Evolutionary conservation across 2,888 invertebrate species (phyloP).

Genomic region (Lasioglossum villosulum): DNA sequence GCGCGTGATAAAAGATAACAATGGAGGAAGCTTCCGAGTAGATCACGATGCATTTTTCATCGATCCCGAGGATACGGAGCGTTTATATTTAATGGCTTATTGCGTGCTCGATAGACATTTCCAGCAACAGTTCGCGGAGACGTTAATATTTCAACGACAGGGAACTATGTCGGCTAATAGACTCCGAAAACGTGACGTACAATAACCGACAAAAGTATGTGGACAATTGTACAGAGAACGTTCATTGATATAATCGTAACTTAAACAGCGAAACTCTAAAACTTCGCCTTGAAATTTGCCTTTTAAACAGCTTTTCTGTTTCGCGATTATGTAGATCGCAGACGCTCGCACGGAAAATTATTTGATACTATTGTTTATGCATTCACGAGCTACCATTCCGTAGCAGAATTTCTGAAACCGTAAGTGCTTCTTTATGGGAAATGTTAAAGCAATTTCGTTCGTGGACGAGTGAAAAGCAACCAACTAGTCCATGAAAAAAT

Average conservation of each 20-base stretch:
- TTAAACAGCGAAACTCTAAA: not conserved
- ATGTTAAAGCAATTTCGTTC: not conserved
- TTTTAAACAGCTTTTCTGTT: not conserved
- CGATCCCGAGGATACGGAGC: conserved; percentile 19
- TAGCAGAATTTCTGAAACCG: not conserved
- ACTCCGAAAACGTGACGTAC: conserved; percentile 1
- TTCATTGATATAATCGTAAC: not conserved
- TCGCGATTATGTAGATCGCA: not conserved
- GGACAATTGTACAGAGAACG: not conserved
- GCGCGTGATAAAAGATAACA: not conserved
- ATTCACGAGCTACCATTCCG: not conserved
- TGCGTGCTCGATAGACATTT: conserved; percentile 40
- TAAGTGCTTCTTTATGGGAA: not conserved
- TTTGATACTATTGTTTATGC: not conserved
- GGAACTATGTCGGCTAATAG: conserved; percentile 5
- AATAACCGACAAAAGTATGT: not conserved
- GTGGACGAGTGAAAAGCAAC: not conserved
- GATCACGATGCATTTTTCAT: conserved; percentile 15
- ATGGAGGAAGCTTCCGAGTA: not conserved
- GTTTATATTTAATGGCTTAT: conserved; percentile 42
- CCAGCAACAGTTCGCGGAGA: conserved; percentile 12
- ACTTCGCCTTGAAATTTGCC: not conserved
- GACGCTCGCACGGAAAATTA: not conserved
- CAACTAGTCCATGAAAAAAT: not conserved
- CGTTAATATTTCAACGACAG: conserved; percentile 39